Evolutionary conservation across 1,140 invertebrate genomes (phyloP).

Genomic region (Heliconius himera): DNA sequence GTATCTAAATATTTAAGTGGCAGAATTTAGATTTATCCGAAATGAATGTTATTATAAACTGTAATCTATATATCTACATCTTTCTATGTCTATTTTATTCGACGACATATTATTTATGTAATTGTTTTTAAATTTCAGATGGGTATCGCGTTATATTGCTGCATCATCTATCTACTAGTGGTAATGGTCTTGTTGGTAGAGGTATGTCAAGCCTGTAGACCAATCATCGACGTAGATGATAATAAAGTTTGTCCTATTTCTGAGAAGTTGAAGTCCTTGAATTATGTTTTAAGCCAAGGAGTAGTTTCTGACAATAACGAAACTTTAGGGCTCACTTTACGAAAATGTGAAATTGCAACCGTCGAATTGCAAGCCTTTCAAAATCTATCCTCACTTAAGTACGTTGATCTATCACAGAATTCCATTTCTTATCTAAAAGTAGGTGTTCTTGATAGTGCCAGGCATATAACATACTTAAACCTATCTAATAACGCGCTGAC

Average conservation of each 20-base stretch:
- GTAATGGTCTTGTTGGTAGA: constrained; percentile 1
- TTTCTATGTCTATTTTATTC: background rate
- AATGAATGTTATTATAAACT: background rate
- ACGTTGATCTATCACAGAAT: constrained; percentile 63
- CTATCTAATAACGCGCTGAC: constrained; percentile 58
- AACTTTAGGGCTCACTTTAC: constrained; percentile 49
- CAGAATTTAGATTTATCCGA: no score
- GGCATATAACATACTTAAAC: constrained; percentile 54
- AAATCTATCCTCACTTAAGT: constrained; percentile 46
- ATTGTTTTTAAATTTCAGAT: constrained; percentile 37
- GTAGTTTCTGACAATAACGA: constrained; percentile 56
- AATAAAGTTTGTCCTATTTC: constrained; percentile 39
- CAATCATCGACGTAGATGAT: constrained; percentile 16
- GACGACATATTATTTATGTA: background rate
- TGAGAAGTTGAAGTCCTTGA: constrained; percentile 16
- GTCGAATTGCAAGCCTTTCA: constrained; percentile 58
- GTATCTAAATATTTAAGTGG: no score
- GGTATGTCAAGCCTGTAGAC: constrained; percentile 28
- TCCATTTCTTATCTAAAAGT: constrained; percentile 53
- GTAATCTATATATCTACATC: background rate
- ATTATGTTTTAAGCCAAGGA: constrained; percentile 49
- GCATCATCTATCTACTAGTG: constrained; percentile 11
- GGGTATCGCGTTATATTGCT: background rate
- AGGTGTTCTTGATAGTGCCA: constrained; percentile 52
- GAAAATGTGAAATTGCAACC: constrained; percentile 53